Conservation (phyloP, 2,797 vertebrate species). For the Rhinoraja longicauda region DNA sequence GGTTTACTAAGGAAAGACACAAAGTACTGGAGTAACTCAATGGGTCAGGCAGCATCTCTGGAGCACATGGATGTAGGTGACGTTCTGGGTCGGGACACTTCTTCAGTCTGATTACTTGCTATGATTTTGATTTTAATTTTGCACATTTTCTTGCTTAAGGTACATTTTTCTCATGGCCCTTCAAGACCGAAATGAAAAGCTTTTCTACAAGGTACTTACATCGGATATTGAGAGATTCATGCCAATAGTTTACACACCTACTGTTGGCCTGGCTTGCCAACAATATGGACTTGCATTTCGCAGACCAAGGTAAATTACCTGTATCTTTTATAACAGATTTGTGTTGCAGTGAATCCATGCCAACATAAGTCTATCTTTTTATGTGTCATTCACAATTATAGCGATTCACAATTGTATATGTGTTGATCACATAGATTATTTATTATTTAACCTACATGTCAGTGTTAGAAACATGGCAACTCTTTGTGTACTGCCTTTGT, state of each 20-base stretch:
- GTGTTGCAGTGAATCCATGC: neutral
- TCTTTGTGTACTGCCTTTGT: too few relatives aligned
- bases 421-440: neutral
- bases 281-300: slow-evolving; percentile 84
- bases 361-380: neutral
- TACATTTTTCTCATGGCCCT: slow-evolving; percentile 92
- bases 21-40: too few relatives aligned
- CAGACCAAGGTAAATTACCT: slow-evolving; percentile 78
- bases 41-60: too few relatives aligned
- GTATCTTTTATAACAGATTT: slow-evolving; percentile 40
- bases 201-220: slow-evolving; percentile 82
- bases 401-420: neutral
- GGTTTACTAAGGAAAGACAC: too few relatives aligned
- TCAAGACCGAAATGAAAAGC: slow-evolving; percentile 92
- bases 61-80: too few relatives aligned
- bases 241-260: slow-evolving; percentile 96
- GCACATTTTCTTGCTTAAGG: slow-evolving; percentile 53
- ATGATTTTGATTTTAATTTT: slow-evolving; percentile 6
- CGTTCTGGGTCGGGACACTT: too few relatives aligned
- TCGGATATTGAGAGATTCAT: slow-evolving; percentile 89
- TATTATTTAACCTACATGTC: neutral
- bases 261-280: slow-evolving; percentile 89
- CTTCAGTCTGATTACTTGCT: neutral
- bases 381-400: neutral
- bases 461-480: too few relatives aligned